Base-by-base conservation (phyloP, 2,797 vertebrate species). In the Tapirus indicus region DNA sequence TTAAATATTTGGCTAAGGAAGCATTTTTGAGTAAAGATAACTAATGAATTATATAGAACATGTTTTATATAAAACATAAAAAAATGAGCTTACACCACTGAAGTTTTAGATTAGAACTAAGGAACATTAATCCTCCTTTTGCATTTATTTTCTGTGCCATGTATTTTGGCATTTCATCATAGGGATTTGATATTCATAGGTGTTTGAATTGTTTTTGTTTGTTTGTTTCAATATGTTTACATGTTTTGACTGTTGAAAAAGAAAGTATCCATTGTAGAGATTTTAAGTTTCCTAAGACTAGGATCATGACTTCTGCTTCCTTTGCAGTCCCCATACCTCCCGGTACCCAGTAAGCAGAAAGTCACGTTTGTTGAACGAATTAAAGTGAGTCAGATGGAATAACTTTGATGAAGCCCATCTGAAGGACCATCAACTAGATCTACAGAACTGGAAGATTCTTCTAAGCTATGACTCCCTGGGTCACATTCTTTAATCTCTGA, bases 1-100 rank as follows among this genome's bases (percentile, higher is more conserved):
- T 77, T 60, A 72, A 83, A 82, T 92, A 66, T 72, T 89, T 91
- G 88, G 20, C 17, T 56, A 58, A 94, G 32, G 78, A 92, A 94
- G 20, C 14, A n/a, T 83, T 87, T 77, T 62, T 75, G 35, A 78
- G 27, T 44, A 87, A 94, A 83, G 41, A 44, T 62, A 93, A 32
- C 29, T 52, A 85, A 52, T 86, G 44, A 29, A 54, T 60, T 72
- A 71, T 13, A 20, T 29, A 82, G 44, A 71, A 87, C 8, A 44
- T 47, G 29, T 10, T 77, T 96, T 49, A 56, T 78, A 77, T 52
- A 60, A 47, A 85, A 86, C 23, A 74, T 20, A 91, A 91, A 75
- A 75, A 41, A 79, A 47, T 38, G 52, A n/a, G n/a, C 27, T 56
- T 60, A 52, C 72, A 41, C 49, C 49, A 47, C 2, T 38, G 1